Evolutionary conservation across 2,113 vertebrate species (phyloP), one percentile per base, ranked within the genome.

Genomic region (Picathartes gymnocephalus): DNA sequence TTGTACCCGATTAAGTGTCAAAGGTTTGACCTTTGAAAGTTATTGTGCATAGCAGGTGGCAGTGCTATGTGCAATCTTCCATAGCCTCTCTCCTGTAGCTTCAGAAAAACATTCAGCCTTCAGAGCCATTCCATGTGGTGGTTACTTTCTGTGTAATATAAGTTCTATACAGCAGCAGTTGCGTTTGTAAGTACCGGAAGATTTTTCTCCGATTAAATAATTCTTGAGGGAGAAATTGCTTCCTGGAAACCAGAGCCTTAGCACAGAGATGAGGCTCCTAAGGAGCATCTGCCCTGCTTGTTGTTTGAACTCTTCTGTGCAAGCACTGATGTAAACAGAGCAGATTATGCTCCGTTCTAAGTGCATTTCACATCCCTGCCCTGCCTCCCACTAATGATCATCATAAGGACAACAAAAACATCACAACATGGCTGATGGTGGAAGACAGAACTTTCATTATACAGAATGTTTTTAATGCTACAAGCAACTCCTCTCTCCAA

Each of bases 181-280:
- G 84, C 83, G 62, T 69, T 82, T 93, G 53, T 77, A 93, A 95
- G 76, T 81, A 95, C 90, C 77, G 72, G 88, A 95, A 97, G 91
- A 93, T 94, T 94, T 92, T 93, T 73, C 91, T 70, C 91, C 95
- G 92, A 96, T 96, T 96, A 93, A 96, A 94, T 96, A 95, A 96
- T 93, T 96, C 96, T 94, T 93, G 82, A 94, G 93, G 93, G 92
- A 83, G 88, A 92, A 94, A 93, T 83, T 95, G 87, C 96, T 97
- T 95, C 93, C 92, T 97, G 95, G 94, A 95, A 96, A 93, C 93
- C 96, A 96, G 92, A 96, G 88, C 88, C 86, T 92, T 70, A 78
- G 91, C 72, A 40, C 2, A 56, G 91, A 86, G 60, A 88, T 78
- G 92, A 94, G 82, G 88, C 62, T 95, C 88, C 79, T 53, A 51